These are phyloP conservation scores for Caerostris extrusa DNA, from an alignment of 1,140 invertebrate genomes.

Conservation along the genomic window DNA sequence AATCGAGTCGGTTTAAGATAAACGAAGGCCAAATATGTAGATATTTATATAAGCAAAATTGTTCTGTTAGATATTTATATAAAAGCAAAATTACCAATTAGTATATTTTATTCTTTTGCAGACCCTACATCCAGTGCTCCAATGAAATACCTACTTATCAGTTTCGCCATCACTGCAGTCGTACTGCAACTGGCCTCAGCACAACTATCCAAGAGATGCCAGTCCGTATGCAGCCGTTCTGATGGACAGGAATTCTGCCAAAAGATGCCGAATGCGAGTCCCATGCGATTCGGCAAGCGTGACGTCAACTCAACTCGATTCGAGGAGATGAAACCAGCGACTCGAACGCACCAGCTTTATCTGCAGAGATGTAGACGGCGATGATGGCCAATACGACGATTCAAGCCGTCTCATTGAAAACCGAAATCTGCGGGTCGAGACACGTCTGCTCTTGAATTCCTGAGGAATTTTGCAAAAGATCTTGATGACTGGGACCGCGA, in stretches of 20 bases:
- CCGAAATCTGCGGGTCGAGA: neutral
- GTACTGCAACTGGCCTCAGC: neutral
- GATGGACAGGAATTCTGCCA: slow-evolving; percentile 76
- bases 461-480: slow-evolving; percentile 51
- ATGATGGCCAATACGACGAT: slow-evolving; percentile 6
- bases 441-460: slow-evolving; percentile 50
- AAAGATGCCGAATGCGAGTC: slow-evolving; percentile 76
- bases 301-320: neutral
- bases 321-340: neutral
- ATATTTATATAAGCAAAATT: too few species aligned
- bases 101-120: neutral
- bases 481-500: slow-evolving; percentile 53
- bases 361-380: neutral
- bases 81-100: too few species aligned
- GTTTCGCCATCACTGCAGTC: neutral
- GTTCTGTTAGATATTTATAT: too few species aligned
- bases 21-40: too few species aligned
- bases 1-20: too few species aligned
- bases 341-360: neutral
- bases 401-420: neutral
- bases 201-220: slow-evolving; percentile 58
- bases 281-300: slow-evolving; percentile 78
- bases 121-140: neutral
- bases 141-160: slow-evolving; percentile 7
- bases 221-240: slow-evolving; percentile 76